Percentiles rank a stretch among this genome's conserved stretches.
phyloP scores from a whole-genome alignment of 2,888 invertebrate species.

The Dorcus parallelipipedus region DNA sequence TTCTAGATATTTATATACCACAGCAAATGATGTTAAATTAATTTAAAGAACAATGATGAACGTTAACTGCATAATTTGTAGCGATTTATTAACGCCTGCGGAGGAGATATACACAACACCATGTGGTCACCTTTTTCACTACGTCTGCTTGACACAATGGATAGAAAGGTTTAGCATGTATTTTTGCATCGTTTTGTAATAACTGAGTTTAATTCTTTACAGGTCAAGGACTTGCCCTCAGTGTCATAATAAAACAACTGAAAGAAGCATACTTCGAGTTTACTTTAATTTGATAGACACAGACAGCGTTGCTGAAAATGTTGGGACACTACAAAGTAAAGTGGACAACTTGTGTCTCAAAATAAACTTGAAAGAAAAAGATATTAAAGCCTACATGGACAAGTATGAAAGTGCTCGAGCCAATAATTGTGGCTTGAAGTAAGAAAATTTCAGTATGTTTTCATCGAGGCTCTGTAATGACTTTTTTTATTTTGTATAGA shows the following conservation, averaged over 20 bases:
- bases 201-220: constrained; percentile 22
- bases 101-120: constrained; percentile 62
- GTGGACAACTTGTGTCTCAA: constrained; percentile 62
- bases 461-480: too few species aligned
- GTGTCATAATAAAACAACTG: too few species aligned
- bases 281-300: constrained; percentile 54
- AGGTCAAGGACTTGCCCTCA: constrained; percentile 29
- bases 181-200: not conserved
- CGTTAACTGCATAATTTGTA: constrained; percentile 68
- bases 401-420: constrained; percentile 32
- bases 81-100: constrained; percentile 59
- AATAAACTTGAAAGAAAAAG: constrained; percentile 54
- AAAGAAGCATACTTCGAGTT: too few species aligned
- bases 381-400: constrained; percentile 38
- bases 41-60: too few species aligned
- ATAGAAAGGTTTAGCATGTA: constrained; percentile 57
- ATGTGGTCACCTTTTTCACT: constrained; percentile 66
- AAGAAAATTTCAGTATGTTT: constrained; percentile 1
- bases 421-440: constrained; percentile 34
- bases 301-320: constrained; percentile 57
- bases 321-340: constrained; percentile 59
- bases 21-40: too few species aligned
- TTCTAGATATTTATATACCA: too few species aligned
- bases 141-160: constrained; percentile 62
- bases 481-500: constrained; percentile 26